These are phyloP conservation scores for Oostethus manadensis DNA, from an alignment of 2,113 vertebrate genomes.

Conservation along the genomic window DNA sequence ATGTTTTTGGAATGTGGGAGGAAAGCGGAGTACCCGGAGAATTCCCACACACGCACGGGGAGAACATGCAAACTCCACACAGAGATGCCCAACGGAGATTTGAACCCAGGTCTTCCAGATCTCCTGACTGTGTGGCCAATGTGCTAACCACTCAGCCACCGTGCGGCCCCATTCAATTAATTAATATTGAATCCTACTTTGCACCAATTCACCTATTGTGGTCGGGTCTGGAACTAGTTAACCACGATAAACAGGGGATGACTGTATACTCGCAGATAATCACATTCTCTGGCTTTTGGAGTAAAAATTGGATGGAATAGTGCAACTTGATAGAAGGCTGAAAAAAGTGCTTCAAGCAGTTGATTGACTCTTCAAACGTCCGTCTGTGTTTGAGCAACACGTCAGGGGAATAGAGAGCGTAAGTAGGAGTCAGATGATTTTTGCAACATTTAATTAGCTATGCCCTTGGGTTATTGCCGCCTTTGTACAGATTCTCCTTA, in stretches of 20 bases:
- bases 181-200: too few species aligned
- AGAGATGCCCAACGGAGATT: too few species aligned
- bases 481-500: constrained; percentile 5
- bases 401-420: constrained; percentile 8
- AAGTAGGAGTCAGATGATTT: neutral
- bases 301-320: constrained; percentile 9
- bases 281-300: constrained; percentile 15
- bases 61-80: too few species aligned
- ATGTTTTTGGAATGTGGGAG: too few species aligned
- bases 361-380: constrained; percentile 13
- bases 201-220: too few species aligned
- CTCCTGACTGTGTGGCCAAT: too few species aligned
- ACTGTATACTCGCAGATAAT: constrained; percentile 19
- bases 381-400: neutral
- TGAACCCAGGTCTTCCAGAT: too few species aligned
- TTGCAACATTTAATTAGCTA: constrained; percentile 13
- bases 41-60: too few species aligned
- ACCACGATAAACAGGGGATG: neutral
- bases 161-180: too few species aligned
- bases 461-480: neutral
- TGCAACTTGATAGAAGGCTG: neutral
- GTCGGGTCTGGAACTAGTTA: too few species aligned
- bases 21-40: too few species aligned
- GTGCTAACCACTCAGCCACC: too few species aligned
- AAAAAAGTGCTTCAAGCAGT: neutral